These are phyloP conservation scores for Dasypogon diadema DNA, from an alignment of 2,888 invertebrate genomes.

Conservation along the genomic window DNA sequence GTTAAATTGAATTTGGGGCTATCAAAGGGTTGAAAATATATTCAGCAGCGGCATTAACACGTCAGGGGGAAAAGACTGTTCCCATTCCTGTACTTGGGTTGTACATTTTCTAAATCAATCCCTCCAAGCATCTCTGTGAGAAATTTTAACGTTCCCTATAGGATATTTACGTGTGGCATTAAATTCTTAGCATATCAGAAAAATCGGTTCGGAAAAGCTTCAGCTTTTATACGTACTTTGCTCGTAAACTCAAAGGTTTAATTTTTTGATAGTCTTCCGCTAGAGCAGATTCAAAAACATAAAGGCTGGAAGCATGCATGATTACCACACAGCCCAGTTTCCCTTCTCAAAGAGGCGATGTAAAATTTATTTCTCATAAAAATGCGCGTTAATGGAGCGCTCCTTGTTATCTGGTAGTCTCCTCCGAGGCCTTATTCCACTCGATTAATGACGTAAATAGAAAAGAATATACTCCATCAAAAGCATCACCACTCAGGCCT, in stretches of 20 bases:
- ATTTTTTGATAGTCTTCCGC: background rate
- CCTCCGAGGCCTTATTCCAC: background rate
- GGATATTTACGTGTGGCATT: no score
- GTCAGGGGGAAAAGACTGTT: no score
- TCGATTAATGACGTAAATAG: background rate
- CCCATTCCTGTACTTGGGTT: no score
- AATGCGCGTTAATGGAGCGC: constrained; percentile 3
- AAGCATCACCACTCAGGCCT: background rate
- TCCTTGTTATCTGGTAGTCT: background rate
- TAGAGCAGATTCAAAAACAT: background rate
- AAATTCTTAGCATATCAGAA: no score
- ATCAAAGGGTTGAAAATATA: no score
- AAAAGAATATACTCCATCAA: constrained; percentile 1
- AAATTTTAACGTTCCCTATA: no score
- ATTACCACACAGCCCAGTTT: background rate
- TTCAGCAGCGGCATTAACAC: no score
- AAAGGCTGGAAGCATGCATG: background rate
- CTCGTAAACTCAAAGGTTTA: background rate
- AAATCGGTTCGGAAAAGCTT: no score
- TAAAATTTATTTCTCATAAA: background rate
- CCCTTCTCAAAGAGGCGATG: background rate
- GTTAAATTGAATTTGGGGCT: no score
- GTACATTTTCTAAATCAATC: no score
- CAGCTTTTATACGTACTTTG: no score
- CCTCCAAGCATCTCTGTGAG: no score